Percentiles rank a stretch among this genome's conserved stretches.
These are phyloP conservation scores for Promerops cafer DNA, from an alignment of 2,113 vertebrate species.

Conservation along the genomic window DNA sequence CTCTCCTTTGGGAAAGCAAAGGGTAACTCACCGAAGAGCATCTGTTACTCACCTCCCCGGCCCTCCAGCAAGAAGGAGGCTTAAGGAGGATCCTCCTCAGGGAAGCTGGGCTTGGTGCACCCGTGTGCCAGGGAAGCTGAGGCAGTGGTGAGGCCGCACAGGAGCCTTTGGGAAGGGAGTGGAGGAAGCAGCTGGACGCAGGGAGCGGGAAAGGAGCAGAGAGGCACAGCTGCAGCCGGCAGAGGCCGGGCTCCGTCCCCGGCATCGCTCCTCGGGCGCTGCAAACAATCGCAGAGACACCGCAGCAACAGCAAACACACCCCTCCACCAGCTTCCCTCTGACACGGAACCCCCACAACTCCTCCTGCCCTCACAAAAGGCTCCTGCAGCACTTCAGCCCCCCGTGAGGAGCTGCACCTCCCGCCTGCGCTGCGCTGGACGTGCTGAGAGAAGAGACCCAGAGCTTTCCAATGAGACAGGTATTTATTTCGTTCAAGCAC, in stretches of 20 bases:
- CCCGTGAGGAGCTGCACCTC: background rate
- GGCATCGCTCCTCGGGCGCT: rapidly evolving
- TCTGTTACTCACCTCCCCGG: background rate
- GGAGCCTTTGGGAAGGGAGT: background rate
- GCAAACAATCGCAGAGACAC: background rate
- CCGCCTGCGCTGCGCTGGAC: background rate
- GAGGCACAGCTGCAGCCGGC: background rate
- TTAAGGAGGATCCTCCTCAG: background rate
- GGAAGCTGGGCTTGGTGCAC: background rate
- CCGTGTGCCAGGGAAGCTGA: background rate
- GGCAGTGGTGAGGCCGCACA: background rate
- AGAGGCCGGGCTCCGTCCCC: background rate
- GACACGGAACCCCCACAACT: background rate
- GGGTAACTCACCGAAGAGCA: background rate
- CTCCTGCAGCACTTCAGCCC: background rate
- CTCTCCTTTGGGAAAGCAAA: background rate
- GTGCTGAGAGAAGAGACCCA: background rate
- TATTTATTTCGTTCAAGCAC: constrained; percentile 55
- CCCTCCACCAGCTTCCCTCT: rapidly evolving
- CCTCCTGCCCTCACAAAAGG: background rate
- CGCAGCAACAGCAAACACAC: background rate
- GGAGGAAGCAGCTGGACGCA: background rate
- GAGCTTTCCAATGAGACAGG: constrained; percentile 57
- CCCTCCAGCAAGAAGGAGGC: background rate
- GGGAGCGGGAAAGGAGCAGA: background rate